Evolutionary conservation across 1,140 invertebrate species (phyloP), one percentile per base, ranked within the genome.

Genomic region (Zaprionus kolodkinae): DNA sequence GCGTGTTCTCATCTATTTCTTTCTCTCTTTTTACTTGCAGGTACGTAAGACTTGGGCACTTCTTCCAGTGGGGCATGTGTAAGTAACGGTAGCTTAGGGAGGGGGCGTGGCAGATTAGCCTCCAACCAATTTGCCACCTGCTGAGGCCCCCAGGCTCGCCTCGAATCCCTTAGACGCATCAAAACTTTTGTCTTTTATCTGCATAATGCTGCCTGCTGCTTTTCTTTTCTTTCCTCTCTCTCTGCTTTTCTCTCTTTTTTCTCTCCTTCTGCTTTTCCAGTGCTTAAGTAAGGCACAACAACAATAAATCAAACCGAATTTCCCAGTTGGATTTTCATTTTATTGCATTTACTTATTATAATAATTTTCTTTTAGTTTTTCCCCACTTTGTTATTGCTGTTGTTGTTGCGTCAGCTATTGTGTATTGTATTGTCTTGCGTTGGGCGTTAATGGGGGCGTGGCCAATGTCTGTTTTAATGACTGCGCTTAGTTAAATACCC

Each of bases 291-390:
- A 50, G 45, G 45, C 59, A 35, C 60, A 67, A 67, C 72, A 76
- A 80, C 71, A 71, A 88, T 88, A 88, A 89, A 88, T 88, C 85
- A 88, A 76, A 69, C 64, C 59, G 69, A 84, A 89, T 88, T 89
- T 89, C 78, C 85, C 85, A 81, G 85, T 89, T 89, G 85, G 85
- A 79, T 88, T 89, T 89, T 81, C 85, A 85, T 89, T 84, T 88
- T 88, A 88, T 89, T 88, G 85, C 85, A 89, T 85, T 89, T 81
- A 89, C 85, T 89, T 89, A 87, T 80, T 85, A 80, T 88, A 63
- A 56, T 77, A 57, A 68, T 74, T 68, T 60, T 59, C 65, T 60
- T 57, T 67, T 67, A 45, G 52, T 67, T 67, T 65, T 59, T 59
- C 40, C 7, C n/a, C n/a, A 15, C 40, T 15, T 63, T 57, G 36